phyloP scores from a whole-genome alignment of 2,888 invertebrate genomes.

The Brachylomia viminalis region DNA sequence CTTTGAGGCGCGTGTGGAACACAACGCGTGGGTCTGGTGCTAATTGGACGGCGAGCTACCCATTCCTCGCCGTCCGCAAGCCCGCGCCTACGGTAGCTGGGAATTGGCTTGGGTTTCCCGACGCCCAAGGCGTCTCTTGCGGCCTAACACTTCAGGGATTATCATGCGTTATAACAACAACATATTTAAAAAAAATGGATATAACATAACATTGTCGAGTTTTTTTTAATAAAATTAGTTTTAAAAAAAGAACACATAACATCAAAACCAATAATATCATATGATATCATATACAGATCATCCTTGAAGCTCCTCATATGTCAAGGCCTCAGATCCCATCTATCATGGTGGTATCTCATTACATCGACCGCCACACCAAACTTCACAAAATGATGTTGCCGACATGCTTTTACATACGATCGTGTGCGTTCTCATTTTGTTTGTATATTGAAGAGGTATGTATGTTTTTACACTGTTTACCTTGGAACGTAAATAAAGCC shows the following conservation, averaged over 20 bases:
- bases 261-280: constrained; percentile 2
- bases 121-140: no score
- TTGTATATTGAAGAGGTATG: constrained; percentile 8
- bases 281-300: not conserved
- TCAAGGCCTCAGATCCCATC: constrained; percentile 49
- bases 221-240: not conserved
- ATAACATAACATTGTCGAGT: no score
- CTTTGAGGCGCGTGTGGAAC: no score
- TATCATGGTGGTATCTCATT: constrained; percentile 57
- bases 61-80: no score
- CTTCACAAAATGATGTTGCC: constrained; percentile 34
- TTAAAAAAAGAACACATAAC: no score
- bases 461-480: constrained; percentile 12
- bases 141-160: not conserved
- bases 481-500: constrained; percentile 2
- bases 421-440: constrained; percentile 1
- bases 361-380: constrained; percentile 46
- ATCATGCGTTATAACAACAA: no score
- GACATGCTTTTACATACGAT: constrained; percentile 20
- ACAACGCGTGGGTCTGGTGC: no score
- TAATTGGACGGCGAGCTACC: no score
- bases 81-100: no score
- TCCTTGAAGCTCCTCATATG: constrained; percentile 45
- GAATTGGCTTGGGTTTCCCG: no score
- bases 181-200: no score